Evolutionary conservation across 2,888 invertebrate genomes (phyloP), one percentile per base, ranked within the genome.

Genomic region (Yponomeuta cagnagella): DNA sequence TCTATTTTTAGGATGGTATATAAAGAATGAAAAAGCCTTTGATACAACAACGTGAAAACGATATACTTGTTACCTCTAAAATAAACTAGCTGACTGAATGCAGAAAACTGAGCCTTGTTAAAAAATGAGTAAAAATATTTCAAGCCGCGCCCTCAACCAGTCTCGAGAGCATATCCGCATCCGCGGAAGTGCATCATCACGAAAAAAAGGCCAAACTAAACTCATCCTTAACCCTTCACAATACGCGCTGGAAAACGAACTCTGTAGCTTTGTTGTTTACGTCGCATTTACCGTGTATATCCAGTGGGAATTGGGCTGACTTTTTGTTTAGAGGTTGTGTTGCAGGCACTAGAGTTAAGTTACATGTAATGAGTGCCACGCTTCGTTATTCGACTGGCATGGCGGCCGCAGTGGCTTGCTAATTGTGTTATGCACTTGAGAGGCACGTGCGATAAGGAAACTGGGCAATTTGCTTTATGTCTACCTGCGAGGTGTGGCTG

Each of bases 311-410:
- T 63, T 63, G 33, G 65, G 33, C 12, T 65, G 9, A 65, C 12
- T 31, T 31, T 65, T 30, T 30, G 33, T 12, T 31, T 43, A n/a
- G 30, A 65, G 31, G 30, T 30, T 65, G n/a, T 30, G 33, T 2
- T 12, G 31, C 65, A 30, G 65, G 1, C 31, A 65, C 31, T 48
- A n/a, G 48, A 84, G 81, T 84, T 82, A 85, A 85, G 85, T 82
- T 83, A 82, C 82, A 84, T 82, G 82, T 83, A 80, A 82, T 83
- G 82, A 82, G 87, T 81, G 81, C 80, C 82, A 15, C 52, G 81
- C 87, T 87, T 87, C 87, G 87, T 87, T 87, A 87, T 86, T 79
- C 81, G 77, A 79, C 80, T 82, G 80, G 78, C 78, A 83, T 82
- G 80, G 78, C 78, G 82, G 80, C 78, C 78, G 77, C 75, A 81